Conservation (phyloP, 2,113 vertebrate species). For the Ophthalmolycus amberensis region DNA sequence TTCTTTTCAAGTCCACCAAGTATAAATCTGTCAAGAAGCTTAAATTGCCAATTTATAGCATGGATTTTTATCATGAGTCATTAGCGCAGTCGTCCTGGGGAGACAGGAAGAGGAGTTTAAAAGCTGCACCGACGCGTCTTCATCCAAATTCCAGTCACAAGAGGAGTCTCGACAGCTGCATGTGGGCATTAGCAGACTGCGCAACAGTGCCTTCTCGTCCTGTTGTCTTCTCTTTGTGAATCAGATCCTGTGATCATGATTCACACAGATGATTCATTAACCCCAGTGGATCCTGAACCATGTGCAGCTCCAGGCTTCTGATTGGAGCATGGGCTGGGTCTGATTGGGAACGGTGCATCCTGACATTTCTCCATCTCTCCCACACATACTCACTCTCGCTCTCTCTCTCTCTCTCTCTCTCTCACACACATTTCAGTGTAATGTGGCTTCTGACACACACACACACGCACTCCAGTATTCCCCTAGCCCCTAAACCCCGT, state of each 20-base stretch:
- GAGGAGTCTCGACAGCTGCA: background rate
- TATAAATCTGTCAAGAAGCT: slow-evolving; percentile 4
- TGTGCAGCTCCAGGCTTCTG: slow-evolving; percentile 23
- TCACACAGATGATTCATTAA: slow-evolving; percentile 20
- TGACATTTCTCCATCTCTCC: slow-evolving; percentile 36
- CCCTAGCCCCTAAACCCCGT: slow-evolving; percentile 35
- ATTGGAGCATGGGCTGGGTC: slow-evolving; percentile 1
- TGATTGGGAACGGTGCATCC: slow-evolving; percentile 21
- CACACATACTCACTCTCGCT: background rate
- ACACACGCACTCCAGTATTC: slow-evolving; percentile 16
- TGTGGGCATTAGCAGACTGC: background rate
- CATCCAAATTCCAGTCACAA: background rate
- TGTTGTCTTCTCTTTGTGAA: background rate
- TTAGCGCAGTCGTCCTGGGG: background rate
- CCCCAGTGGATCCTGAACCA: slow-evolving; percentile 10
- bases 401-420: background rate
- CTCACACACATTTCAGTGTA: slow-evolving; percentile 9
- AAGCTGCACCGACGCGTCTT: background rate
- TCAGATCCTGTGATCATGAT: slow-evolving; percentile 7
- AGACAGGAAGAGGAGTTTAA: no score
- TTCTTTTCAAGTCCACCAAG: slow-evolving; percentile 9
- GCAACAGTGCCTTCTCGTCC: background rate
- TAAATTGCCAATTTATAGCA: background rate
- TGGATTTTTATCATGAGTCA: background rate
- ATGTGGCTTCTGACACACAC: slow-evolving; percentile 12